Percentiles rank a stretch among this genome's conserved stretches.
Evolutionary conservation across 1,140 invertebrate genomes (phyloP).

Genomic region (Drosophila azteca): DNA sequence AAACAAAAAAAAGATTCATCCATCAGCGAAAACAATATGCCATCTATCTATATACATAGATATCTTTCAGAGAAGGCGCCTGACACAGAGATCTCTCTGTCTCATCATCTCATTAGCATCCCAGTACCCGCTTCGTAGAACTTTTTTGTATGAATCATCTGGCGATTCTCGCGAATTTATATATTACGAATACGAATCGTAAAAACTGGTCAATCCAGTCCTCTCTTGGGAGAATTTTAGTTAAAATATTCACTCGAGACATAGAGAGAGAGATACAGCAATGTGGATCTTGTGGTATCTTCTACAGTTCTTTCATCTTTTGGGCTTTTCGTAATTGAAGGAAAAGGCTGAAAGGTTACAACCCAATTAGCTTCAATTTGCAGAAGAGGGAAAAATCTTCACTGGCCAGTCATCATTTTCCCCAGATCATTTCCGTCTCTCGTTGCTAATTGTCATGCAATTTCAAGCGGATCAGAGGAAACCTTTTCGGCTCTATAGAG

Average conservation of each 20-base stretch:
- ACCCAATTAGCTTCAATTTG: slow-evolving; percentile 79
- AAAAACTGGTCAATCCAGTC: slow-evolving; percentile 59
- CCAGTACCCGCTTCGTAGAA: slow-evolving; percentile 42
- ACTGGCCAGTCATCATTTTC: slow-evolving; percentile 19
- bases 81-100: slow-evolving; percentile 8
- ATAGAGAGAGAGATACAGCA: slow-evolving; percentile 15
- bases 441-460: slow-evolving; percentile 30
- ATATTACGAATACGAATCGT: not conserved
- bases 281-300: slow-evolving; percentile 20
- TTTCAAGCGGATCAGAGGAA: slow-evolving; percentile 27
- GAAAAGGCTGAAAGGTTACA: slow-evolving; percentile 54
- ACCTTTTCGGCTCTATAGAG: slow-evolving; percentile 20
- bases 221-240: slow-evolving; percentile 14
- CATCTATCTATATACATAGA: no score
- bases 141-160: slow-evolving; percentile 41
- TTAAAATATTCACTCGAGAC: slow-evolving; percentile 24
- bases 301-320: slow-evolving; percentile 17
- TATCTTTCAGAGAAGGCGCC: no score
- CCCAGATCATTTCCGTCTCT: slow-evolving; percentile 29
- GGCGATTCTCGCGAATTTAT: slow-evolving; percentile 14
- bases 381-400: not conserved
- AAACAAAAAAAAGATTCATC: slow-evolving; percentile 14
- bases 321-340: slow-evolving; percentile 57
- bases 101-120: slow-evolving; percentile 49
- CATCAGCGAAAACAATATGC: slow-evolving; percentile 1